Conservation (phyloP, 1,140 invertebrate genomes). For the Gonioctena quinquepunctata region DNA sequence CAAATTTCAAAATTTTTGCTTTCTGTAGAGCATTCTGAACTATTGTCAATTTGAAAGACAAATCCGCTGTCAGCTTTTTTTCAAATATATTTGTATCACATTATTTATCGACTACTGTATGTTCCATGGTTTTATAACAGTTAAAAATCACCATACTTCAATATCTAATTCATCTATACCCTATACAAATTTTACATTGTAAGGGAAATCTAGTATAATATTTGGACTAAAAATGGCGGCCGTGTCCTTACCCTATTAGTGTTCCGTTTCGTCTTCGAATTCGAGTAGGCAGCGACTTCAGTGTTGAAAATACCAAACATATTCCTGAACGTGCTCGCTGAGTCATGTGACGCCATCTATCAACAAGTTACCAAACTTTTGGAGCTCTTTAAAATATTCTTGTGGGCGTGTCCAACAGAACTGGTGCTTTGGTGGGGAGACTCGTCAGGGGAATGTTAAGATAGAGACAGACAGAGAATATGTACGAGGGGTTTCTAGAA, state of each 20-base stretch:
- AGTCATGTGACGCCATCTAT: neutral
- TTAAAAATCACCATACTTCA: no score
- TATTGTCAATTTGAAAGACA: no score
- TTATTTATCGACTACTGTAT: no score
- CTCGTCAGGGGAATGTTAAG: constrained; percentile 26
- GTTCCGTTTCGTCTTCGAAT: neutral
- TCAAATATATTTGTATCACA: no score
- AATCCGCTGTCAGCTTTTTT: no score
- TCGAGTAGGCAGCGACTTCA: neutral
- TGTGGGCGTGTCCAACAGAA: constrained; percentile 20
- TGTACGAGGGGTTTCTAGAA: neutral
- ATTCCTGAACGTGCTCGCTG: neutral
- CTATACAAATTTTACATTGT: no score
- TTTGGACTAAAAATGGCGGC: neutral
- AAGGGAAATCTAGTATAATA: no score
- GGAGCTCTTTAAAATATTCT: neutral
- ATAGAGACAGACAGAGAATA: constrained; percentile 15
- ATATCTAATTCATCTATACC: no score
- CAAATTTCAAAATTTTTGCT: no score
- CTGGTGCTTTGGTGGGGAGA: constrained; percentile 19
- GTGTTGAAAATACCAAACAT: neutral
- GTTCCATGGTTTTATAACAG: no score
- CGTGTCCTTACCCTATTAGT: no score
- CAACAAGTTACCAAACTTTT: neutral
- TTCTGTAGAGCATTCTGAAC: no score